Conservation (phyloP, 2,888 invertebrate species). For the Autographa gamma region DNA sequence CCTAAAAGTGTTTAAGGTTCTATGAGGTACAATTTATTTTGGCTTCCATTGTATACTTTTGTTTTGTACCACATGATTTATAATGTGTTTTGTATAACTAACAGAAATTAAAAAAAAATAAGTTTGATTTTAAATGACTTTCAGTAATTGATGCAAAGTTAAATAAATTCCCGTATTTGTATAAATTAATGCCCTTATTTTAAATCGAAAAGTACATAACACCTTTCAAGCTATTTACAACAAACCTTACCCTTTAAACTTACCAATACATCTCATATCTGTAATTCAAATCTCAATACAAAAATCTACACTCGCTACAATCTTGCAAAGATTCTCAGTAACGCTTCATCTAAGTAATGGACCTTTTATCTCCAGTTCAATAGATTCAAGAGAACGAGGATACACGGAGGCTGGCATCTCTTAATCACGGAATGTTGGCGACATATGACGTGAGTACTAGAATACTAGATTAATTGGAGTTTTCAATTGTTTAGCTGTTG, state of each 20-base stretch:
- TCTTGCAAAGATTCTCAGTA: conserved; percentile 7
- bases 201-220: neutral
- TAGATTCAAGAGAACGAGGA: conserved; percentile 24
- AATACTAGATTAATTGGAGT: neutral
- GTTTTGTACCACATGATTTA: too few relatives aligned
- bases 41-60: too few relatives aligned
- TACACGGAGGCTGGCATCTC: conserved; percentile 40
- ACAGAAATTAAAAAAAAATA: too few relatives aligned
- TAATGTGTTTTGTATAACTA: too few relatives aligned
- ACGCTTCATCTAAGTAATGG: conserved; percentile 36
- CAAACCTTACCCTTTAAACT: neutral
- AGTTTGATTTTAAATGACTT: too few relatives aligned
- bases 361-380: conserved; percentile 26
- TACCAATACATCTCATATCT: neutral
- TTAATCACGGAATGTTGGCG: conserved; percentile 38
- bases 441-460: neutral
- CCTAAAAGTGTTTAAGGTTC: too few relatives aligned
- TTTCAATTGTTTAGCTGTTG: neutral
- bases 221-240: neutral
- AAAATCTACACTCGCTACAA: neutral
- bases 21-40: too few relatives aligned
- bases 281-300: neutral
- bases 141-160: too few relatives aligned
- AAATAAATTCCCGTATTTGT: too few relatives aligned
- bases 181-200: too few relatives aligned